Evolutionary conservation across 2,113 vertebrate species (phyloP).

Genomic region (Tetraodon nigroviridis): DNA sequence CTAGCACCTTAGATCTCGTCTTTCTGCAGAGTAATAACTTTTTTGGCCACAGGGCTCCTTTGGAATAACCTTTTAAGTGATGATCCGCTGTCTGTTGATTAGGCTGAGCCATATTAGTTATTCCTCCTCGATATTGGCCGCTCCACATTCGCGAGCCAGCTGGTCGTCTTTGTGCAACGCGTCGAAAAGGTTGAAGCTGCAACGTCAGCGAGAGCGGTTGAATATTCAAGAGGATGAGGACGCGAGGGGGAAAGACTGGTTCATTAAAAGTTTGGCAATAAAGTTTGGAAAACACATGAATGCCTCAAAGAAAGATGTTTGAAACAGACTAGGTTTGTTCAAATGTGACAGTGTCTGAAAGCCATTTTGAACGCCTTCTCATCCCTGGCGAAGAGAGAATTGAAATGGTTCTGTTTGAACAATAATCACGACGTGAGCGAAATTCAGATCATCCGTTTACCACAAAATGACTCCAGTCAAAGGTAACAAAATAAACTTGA

Average conservation of each 20-base stretch:
- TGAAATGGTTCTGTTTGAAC: no score
- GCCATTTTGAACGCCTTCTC: no score
- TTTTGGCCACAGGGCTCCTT: neutral
- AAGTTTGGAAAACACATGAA: neutral
- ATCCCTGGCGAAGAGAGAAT: no score
- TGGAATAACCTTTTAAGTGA: constrained; percentile 12
- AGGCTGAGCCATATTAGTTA: constrained; percentile 24
- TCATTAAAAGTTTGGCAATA: neutral
- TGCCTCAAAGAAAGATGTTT: no score
- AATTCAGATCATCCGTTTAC: no score
- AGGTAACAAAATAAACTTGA: no score
- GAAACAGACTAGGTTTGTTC: no score
- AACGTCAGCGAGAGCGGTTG: no score
- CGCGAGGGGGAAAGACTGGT: neutral
- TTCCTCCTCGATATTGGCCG: constrained; percentile 6
- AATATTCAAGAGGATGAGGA: no score
- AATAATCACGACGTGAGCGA: no score
- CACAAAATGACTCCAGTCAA: no score
- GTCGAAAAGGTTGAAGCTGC: constrained; percentile 33
- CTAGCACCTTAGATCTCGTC: neutral
- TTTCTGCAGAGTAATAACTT: neutral
- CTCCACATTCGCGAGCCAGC: constrained; percentile 20
- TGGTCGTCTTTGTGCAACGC: constrained; percentile 14
- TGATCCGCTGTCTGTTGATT: constrained; percentile 10
- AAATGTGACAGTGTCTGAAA: no score